These are phyloP conservation scores for Cryptus viduatorius DNA, from an alignment of 2,888 invertebrate species.

Conservation along the genomic window DNA sequence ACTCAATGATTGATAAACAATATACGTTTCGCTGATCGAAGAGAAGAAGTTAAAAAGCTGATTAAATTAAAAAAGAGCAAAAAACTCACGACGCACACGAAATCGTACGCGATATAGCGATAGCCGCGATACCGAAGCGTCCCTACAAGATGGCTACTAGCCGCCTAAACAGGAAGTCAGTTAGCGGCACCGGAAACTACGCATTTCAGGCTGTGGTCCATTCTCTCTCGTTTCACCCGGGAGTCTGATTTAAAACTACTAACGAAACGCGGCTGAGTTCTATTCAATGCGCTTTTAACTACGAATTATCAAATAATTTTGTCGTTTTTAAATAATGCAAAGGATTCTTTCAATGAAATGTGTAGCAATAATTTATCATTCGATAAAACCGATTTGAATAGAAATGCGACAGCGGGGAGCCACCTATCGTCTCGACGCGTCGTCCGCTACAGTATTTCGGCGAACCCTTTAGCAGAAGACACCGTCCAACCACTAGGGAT, in stretches of 20 bases:
- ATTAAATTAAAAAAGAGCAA: background rate
- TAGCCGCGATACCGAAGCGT: conserved; percentile 76
- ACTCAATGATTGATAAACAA: conserved; percentile 24
- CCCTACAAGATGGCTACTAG: conserved; percentile 77
- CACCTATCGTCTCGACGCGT: conserved; percentile 68
- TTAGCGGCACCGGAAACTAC: conserved; percentile 73
- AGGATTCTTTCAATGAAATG: too few relatives aligned
- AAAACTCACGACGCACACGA: conserved; percentile 65
- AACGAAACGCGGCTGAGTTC: conserved; percentile 34
- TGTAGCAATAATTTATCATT: background rate
- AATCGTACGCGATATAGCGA: conserved; percentile 18
- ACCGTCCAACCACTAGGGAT: conserved; percentile 37
- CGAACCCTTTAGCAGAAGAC: conserved; percentile 78
- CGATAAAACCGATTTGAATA: background rate
- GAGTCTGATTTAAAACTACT: background rate
- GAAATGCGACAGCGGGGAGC: conserved; percentile 52
- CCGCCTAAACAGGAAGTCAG: conserved; percentile 55
- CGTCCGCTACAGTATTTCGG: conserved; percentile 74
- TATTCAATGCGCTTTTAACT: too few relatives aligned
- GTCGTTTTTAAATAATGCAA: too few relatives aligned
- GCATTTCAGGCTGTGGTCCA: conserved; percentile 54
- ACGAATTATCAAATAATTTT: too few relatives aligned
- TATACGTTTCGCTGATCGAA: conserved; percentile 47
- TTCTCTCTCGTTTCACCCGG: background rate
- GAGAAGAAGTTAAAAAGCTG: conserved; percentile 66